These are phyloP conservation scores for Phalanger gymnotis DNA, from an alignment of 2,797 vertebrate species.

Conservation along the genomic window DNA sequence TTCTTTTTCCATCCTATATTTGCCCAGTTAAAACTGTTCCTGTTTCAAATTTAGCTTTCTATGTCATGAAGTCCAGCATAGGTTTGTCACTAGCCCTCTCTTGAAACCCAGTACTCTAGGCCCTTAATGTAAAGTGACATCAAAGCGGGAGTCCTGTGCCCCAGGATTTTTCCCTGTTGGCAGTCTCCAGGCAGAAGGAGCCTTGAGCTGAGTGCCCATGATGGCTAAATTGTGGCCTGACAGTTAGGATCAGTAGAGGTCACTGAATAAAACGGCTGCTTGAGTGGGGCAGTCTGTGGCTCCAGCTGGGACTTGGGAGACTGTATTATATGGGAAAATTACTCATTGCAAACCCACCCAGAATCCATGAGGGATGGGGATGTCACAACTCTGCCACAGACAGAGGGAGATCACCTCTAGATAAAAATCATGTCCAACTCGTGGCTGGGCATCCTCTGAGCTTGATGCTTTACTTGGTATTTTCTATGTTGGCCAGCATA, in stretches of 20 bases:
- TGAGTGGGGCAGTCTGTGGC: background rate
- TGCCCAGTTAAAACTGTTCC: background rate
- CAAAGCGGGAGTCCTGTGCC: background rate
- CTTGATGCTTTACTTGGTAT: background rate
- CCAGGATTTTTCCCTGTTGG: background rate
- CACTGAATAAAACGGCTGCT: slow-evolving; percentile 2
- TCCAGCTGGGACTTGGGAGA: background rate
- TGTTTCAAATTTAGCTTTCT: background rate
- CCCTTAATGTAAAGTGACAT: slow-evolving; percentile 51
- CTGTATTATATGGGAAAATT: background rate
- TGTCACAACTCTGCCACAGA: background rate
- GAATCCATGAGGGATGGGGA: background rate
- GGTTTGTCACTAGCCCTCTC: background rate
- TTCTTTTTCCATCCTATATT: background rate
- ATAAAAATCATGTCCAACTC: background rate
- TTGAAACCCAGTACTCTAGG: background rate
- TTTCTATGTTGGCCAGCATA: background rate
- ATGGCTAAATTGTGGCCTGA: slow-evolving; percentile 60
- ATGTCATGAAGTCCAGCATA: slow-evolving; percentile 10
- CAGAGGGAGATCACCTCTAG: background rate
- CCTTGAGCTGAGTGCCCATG: slow-evolving; percentile 14
- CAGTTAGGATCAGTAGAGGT: slow-evolving; percentile 26
- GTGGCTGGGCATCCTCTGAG: background rate
- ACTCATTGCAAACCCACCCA: background rate
- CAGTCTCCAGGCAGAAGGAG: background rate